phyloP scores from a whole-genome alignment of 2,888 invertebrate species.

The Cylindroiulus punctatus region DNA sequence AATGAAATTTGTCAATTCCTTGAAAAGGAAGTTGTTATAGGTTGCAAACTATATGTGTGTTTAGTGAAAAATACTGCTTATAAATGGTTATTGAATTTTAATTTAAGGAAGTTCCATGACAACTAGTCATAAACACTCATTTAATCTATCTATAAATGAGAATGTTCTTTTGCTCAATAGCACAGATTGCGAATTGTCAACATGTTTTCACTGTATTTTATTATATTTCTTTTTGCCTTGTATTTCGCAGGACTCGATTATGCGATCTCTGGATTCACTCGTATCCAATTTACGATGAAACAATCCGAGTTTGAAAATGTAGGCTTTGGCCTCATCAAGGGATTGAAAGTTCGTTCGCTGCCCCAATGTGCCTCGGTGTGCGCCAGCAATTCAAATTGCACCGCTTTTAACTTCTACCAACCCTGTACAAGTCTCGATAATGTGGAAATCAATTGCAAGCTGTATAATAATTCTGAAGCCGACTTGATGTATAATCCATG shows the following conservation, averaged over 20 bases:
- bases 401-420: not conserved
- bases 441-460: not conserved
- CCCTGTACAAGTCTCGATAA: not conserved
- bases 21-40: not conserved
- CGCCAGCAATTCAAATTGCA: not conserved
- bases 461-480: not conserved
- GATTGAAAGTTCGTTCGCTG: not conserved
- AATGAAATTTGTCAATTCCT: not conserved
- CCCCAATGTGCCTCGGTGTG: not conserved
- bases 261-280: not conserved
- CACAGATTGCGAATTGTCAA: no score
- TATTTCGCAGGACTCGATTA: not conserved
- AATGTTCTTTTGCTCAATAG: not conserved
- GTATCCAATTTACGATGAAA: not conserved
- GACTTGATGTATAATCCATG: not conserved
- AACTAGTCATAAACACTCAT: not conserved
- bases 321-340: not conserved
- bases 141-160: not conserved
- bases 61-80: not conserved
- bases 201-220: no score
- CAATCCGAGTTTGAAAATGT: not conserved
- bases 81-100: not conserved
- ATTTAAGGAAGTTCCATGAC: not conserved
- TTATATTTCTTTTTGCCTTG: not conserved
- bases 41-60: not conserved